phyloP scores from a whole-genome alignment of 1,140 invertebrate genomes.

The Leguminivora glycinivorella region DNA sequence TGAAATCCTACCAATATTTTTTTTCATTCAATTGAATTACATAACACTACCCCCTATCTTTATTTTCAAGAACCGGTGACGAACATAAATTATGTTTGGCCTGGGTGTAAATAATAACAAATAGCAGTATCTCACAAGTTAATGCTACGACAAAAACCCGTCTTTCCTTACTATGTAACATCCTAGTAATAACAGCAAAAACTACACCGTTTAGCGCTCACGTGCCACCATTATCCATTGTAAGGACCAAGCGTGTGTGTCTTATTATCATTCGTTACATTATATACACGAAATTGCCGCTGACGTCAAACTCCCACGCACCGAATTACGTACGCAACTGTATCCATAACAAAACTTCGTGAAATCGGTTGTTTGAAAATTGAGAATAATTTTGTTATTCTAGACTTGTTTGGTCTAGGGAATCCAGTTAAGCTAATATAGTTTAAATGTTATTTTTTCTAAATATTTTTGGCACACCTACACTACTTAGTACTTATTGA shows the following conservation, averaged over 20 bases:
- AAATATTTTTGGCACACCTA: too few relatives aligned
- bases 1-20: too few relatives aligned
- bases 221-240: not conserved
- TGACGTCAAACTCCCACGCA: conserved; percentile 21
- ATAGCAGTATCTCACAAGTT: not conserved
- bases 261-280: conserved; percentile 17
- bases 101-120: too few relatives aligned
- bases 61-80: too few relatives aligned
- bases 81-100: too few relatives aligned
- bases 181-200: not conserved
- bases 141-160: not conserved
- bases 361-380: not conserved
- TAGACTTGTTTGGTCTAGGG: not conserved
- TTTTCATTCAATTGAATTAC: too few relatives aligned
- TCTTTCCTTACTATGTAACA: not conserved
- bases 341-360: not conserved
- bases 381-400: not conserved
- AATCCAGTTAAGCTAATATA: not conserved
- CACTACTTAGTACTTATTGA: too few relatives aligned
- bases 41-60: too few relatives aligned
- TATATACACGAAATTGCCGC: conserved; percentile 15
- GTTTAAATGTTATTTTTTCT: not conserved
- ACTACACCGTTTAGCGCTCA: conserved; percentile 5
- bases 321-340: not conserved
- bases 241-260: conserved; percentile 2